Evolutionary conservation across 2,113 vertebrate species (phyloP).

Genomic region (Nyctereutes procyonoides): DNA sequence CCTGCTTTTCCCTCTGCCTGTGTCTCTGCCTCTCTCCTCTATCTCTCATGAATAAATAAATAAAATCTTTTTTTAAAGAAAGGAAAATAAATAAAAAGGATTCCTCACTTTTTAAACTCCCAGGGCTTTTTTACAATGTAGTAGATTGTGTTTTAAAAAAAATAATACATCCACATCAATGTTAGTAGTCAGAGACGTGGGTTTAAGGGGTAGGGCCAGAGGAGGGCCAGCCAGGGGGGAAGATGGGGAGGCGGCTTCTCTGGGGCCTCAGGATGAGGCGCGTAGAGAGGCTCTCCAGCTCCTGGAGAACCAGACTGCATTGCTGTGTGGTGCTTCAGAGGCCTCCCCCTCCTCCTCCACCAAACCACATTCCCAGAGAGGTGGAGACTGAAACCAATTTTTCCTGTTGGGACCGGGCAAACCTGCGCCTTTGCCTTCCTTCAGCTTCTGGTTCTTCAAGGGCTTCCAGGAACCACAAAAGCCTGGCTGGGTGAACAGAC

Average conservation of each 20-base stretch:
- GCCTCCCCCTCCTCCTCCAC: neutral
- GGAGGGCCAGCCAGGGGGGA: neutral
- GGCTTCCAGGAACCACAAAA: conserved; percentile 32
- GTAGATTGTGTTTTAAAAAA: neutral
- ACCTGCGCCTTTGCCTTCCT: neutral
- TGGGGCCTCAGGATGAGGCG: neutral
- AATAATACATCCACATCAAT: too few relatives aligned
- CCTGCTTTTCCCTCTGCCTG: too few relatives aligned
- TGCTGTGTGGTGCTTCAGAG: neutral
- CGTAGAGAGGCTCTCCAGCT: neutral
- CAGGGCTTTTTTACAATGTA: neutral
- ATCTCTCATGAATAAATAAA: too few relatives aligned
- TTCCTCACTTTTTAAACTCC: neutral
- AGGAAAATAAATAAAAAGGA: neutral
- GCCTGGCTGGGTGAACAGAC: neutral
- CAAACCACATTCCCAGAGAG: neutral
- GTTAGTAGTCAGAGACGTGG: neutral
- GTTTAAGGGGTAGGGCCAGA: fast-evolving
- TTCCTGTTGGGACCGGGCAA: neutral
- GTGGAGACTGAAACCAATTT: conserved; percentile 20
- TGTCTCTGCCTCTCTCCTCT: too few relatives aligned
- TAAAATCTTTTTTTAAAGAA: too few relatives aligned
- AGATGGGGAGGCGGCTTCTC: neutral
- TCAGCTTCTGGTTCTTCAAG: neutral
- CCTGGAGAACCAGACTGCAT: neutral